phyloP scores from a whole-genome alignment of 2,113 vertebrate genomes.

The Channa maculata region DNA sequence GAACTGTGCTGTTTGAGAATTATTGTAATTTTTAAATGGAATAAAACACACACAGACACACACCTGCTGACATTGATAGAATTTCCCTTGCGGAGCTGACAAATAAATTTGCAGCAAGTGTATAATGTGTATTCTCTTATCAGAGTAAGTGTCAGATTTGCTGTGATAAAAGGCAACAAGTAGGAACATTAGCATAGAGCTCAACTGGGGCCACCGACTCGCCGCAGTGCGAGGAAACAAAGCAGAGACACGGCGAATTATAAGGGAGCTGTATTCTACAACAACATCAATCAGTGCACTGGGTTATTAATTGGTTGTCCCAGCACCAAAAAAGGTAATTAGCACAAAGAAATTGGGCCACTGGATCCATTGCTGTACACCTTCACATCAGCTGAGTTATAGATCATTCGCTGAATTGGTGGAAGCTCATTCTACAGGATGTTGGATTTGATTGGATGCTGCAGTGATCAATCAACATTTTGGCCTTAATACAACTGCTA shows the following conservation, averaged over 20 bases:
- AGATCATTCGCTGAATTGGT: constrained; percentile 30
- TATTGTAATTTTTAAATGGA: neutral
- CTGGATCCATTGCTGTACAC: constrained; percentile 40
- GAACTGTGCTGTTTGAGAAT: neutral
- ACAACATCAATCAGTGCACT: constrained; percentile 74
- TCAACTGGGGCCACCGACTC: constrained; percentile 38
- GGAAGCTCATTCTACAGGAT: constrained; percentile 12
- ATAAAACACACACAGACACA: neutral
- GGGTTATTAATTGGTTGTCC: constrained; percentile 76
- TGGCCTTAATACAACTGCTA: neutral
- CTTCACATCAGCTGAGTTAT: constrained; percentile 22
- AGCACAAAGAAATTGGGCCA: constrained; percentile 72
- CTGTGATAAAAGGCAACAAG: constrained; percentile 55
- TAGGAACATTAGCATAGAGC: constrained; percentile 46
- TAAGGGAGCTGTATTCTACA: constrained; percentile 29
- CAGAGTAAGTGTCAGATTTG: constrained; percentile 49
- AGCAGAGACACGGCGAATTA: constrained; percentile 35
- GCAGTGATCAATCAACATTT: constrained; percentile 1
- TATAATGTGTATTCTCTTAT: constrained; percentile 54
- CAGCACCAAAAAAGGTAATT: constrained; percentile 77
- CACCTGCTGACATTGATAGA: constrained; percentile 35
- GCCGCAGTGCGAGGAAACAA: constrained; percentile 44
- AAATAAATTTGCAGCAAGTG: constrained; percentile 30
- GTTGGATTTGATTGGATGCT: constrained; percentile 2
- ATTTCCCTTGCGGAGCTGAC: constrained; percentile 10